Evolutionary conservation across 2,888 invertebrate genomes (phyloP), one percentile per base, ranked within the genome.

Genomic region (Catonia carolina): DNA sequence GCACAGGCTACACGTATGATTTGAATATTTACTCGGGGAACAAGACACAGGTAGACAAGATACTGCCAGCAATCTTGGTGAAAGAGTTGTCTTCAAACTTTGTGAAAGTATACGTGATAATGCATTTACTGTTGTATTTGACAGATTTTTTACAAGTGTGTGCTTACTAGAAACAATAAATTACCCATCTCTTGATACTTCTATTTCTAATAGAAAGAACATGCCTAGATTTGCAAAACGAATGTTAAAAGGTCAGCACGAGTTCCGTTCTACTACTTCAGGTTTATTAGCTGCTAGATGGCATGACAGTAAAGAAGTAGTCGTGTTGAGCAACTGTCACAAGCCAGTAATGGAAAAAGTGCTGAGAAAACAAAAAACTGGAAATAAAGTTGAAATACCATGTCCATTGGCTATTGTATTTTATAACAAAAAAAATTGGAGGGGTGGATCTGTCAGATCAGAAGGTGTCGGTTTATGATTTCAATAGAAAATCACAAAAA

Each of bases 391-490:
- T 27, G 27, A 27, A 8, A 8, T 27, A 27, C 4, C 27, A 4
- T 27, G 27, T 6, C 27, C 8, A 8, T n/a, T n/a, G n/a, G n/a
- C n/a, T n/a, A n/a, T n/a, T n/a, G n/a, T n/a, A n/a, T n/a, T n/a
- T n/a, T n/a, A n/a, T n/a, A n/a, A n/a, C n/a, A n/a, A n/a, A n/a
- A n/a, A n/a, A 58, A 31, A 65, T 66, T 65, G 63, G 62, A 53
- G 67, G 66, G 5, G 67, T 68, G 18, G 66, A 69, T 63, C 53
- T 66, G 39, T 64, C 67, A 2, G 68, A 68, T 53, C 68, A 69
- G 53, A 63, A 65, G 56, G 60, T 63, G 22, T 55, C 58, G 35
- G 22, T 64, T 15, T 67, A 68, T 58, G 64, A 68, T 45, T 56
- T 64, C 18, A 63, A 66, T 52, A 58, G 67, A 41, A 67, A 66